Evolutionary conservation across 2,797 vertebrate species (phyloP).

Genomic region (Astyanax mexicanus): DNA sequence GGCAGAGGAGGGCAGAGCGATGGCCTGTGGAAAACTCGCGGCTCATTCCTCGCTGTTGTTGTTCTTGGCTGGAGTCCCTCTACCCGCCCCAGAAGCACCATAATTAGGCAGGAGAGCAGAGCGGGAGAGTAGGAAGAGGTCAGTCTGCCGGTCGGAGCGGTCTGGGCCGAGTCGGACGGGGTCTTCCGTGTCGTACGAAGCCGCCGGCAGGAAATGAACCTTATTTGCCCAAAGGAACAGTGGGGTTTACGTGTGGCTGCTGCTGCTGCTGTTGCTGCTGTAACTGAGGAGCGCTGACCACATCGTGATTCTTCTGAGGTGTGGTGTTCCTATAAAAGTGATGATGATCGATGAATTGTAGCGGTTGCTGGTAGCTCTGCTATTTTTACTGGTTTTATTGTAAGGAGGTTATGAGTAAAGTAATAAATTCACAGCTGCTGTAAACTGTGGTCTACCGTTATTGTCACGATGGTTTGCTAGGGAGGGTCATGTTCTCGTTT

Average conservation of each 20-base stretch:
- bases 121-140: conserved; percentile 36
- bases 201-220: conserved; percentile 40
- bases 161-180: conserved; percentile 13
- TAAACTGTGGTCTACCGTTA: conserved; percentile 6
- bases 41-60: conserved; percentile 42
- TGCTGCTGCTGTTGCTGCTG: no score
- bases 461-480: neutral
- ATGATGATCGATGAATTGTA: conserved; percentile 13
- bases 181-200: neutral
- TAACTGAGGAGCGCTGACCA: conserved; percentile 12
- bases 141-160: conserved; percentile 27
- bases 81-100: conserved; percentile 6
- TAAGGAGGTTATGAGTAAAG: neutral
- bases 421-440: neutral
- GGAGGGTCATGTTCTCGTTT: neutral
- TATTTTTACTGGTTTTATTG: conserved; percentile 35
- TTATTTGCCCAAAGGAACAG: conserved; percentile 27
- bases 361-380: neutral
- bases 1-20: conserved; percentile 12
- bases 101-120: conserved; percentile 51
- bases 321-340: conserved; percentile 2
- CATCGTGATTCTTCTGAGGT: neutral
- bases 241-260: neutral
- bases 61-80: conserved; percentile 31
- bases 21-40: conserved; percentile 21